phyloP scores from a whole-genome alignment of 2,797 vertebrate species.

The Buphagus erythrorhynchus region DNA sequence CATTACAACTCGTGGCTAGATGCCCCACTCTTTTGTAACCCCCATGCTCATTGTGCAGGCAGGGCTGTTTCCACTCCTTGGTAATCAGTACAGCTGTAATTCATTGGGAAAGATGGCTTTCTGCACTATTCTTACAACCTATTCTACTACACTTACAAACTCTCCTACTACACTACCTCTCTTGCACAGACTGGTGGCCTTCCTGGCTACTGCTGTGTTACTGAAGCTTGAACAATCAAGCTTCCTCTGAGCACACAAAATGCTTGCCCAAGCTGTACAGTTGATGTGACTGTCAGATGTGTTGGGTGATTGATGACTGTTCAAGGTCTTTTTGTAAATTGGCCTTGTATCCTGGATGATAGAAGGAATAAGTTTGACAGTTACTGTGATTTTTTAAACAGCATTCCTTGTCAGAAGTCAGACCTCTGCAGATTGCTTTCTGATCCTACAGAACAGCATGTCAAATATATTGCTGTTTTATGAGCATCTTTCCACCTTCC shows the following conservation, averaged over 20 bases:
- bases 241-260: neutral
- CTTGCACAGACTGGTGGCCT: neutral
- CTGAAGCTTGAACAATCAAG: neutral
- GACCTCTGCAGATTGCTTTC: constrained; percentile 51
- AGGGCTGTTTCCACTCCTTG: too few relatives aligned
- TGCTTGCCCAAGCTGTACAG: neutral
- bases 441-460: constrained; percentile 12
- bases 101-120: too few relatives aligned
- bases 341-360: constrained; percentile 11
- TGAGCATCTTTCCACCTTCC: constrained; percentile 14
- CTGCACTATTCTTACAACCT: too few relatives aligned
- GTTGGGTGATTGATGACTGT: neutral
- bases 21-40: too few relatives aligned
- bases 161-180: neutral
- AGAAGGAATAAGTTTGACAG: constrained; percentile 22
- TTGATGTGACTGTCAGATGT: neutral
- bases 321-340: constrained; percentile 43
- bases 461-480: constrained; percentile 57
- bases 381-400: constrained; percentile 41
- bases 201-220: neutral
- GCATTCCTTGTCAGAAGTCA: constrained; percentile 31
- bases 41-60: too few relatives aligned
- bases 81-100: too few relatives aligned
- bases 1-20: too few relatives aligned
- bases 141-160: too few relatives aligned